These are phyloP conservation scores for Plebejus anna DNA, from an alignment of 2,888 invertebrate species.

Conservation along the genomic window DNA sequence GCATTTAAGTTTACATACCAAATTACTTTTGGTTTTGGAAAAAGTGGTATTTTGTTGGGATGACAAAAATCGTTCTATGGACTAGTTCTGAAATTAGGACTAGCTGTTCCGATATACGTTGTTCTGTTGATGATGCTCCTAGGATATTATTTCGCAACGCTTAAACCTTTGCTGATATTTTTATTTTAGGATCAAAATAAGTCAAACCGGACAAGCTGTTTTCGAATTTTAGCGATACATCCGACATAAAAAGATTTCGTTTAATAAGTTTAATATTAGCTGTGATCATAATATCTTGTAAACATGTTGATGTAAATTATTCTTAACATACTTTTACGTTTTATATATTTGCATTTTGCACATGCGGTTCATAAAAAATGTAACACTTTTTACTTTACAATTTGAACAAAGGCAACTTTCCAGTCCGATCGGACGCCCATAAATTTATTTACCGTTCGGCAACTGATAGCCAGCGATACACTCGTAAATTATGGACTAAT, in stretches of 20 bases:
- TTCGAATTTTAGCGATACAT: too few relatives aligned
- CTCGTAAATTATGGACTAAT: not conserved
- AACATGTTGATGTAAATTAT: not conserved
- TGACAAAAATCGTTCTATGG: not conserved
- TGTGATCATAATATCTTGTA: not conserved
- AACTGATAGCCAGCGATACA: conserved; percentile 10
- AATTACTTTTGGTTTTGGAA: not conserved
- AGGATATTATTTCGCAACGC: too few relatives aligned
- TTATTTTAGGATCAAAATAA: too few relatives aligned
- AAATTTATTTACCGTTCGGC: conserved; percentile 24
- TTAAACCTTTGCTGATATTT: too few relatives aligned
- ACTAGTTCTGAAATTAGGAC: not conserved
- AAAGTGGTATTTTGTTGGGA: not conserved
- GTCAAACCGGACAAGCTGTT: too few relatives aligned
- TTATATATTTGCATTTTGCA: not conserved
- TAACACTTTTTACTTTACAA: conserved; percentile 6
- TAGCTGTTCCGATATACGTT: too few relatives aligned
- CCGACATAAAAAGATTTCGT: not conserved
- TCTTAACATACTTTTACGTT: not conserved
- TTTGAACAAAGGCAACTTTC: conserved; percentile 14
- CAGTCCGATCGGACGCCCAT: conserved; percentile 9
- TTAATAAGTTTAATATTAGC: not conserved
- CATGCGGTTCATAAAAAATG: not conserved
- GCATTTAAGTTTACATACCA: not conserved
- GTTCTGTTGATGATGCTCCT: too few relatives aligned